Conservation (phyloP, 2,797 vertebrate species). For the Lepidocolaptes lacrymiger region DNA sequence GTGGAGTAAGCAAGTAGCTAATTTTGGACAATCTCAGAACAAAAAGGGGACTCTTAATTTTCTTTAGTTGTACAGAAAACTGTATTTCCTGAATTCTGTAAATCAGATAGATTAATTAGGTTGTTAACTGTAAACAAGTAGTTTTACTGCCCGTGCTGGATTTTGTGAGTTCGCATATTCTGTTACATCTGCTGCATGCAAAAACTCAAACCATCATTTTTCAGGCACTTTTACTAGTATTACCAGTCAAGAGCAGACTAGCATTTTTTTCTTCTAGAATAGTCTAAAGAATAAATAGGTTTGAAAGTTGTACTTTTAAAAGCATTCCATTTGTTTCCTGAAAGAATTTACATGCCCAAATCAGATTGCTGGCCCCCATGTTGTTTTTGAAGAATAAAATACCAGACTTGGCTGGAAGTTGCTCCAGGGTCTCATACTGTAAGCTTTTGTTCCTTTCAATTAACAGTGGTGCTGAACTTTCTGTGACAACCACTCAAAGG, state of each 20-base stretch:
- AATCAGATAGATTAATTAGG: not conserved
- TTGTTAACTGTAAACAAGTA: not conserved
- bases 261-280: not conserved
- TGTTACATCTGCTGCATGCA: not conserved
- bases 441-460: slow-evolving; percentile 19
- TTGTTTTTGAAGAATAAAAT: not conserved
- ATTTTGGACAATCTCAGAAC: not conserved
- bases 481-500: not conserved
- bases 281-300: not conserved
- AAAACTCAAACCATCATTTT: not conserved
- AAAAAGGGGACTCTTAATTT: not conserved
- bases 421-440: not conserved
- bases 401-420: not conserved
- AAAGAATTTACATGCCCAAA: not conserved
- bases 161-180: not conserved
- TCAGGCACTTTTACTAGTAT: not conserved
- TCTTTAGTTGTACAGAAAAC: not conserved
- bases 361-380: not conserved
- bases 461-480: not conserved
- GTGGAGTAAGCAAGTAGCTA: not conserved
- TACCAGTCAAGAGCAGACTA: not conserved
- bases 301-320: not conserved
- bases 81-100: not conserved
- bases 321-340: not conserved
- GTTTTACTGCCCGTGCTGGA: not conserved